These are phyloP conservation scores for Bos indicus DNA, from an alignment of 2,113 vertebrate genomes.

Conservation along the genomic window DNA sequence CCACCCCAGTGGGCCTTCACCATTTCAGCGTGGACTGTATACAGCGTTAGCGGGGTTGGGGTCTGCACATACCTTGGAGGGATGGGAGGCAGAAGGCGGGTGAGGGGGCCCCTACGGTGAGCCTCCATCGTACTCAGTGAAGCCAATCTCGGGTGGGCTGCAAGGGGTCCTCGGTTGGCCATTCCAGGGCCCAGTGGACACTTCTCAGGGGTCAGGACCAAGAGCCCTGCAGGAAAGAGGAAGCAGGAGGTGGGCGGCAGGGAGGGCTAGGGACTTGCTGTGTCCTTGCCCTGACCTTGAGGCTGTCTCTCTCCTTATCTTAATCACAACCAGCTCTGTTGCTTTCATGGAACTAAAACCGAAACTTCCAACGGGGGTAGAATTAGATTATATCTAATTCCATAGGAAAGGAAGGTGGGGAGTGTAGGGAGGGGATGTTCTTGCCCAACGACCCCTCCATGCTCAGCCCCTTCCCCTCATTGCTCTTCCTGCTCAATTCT, in stretches of 20 bases:
- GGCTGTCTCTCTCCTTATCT: background rate
- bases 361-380: background rate
- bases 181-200: background rate
- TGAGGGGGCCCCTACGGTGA: fast-evolving
- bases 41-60: background rate
- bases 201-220: too few relatives aligned
- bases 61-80: background rate
- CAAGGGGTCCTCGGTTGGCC: background rate
- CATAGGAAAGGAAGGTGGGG: background rate
- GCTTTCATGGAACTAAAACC: background rate
- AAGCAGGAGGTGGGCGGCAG: background rate
- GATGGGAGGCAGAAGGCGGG: too few relatives aligned
- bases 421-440: fast-evolving
- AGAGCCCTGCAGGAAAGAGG: background rate
- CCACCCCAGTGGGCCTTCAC: background rate
- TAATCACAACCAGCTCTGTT: background rate
- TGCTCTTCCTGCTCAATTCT: background rate
- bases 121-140: fast-evolving
- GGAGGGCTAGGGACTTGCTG: fast-evolving
- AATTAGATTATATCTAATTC: background rate
- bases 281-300: background rate
- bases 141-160: background rate
- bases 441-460: fast-evolving
- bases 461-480: too few relatives aligned
- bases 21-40: fast-evolving